These are phyloP conservation scores for Episyrphus balteatus DNA, from an alignment of 1,140 invertebrate genomes.

Conservation along the genomic window DNA sequence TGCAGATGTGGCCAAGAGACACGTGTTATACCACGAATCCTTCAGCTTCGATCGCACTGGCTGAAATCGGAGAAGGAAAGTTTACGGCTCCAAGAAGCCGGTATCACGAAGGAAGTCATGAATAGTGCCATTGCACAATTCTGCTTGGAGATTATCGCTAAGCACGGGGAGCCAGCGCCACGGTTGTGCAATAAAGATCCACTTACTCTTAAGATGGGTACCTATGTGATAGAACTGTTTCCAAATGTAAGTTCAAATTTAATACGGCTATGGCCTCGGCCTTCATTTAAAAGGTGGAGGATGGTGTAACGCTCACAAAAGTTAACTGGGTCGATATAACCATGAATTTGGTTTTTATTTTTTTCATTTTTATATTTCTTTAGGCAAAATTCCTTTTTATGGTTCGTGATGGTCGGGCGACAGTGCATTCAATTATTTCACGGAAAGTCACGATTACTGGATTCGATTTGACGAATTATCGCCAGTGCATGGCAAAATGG, in stretches of 20 bases:
- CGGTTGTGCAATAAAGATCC: conserved; percentile 98
- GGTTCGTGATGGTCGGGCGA: conserved; percentile 93
- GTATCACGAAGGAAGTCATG: conserved; percentile 80
- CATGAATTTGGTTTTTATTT: conserved; percentile 39
- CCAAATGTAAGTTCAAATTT: conserved; percentile 45
- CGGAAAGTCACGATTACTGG: conserved; percentile 96
- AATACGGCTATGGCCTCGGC: too few relatives aligned
- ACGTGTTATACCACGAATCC: conserved; percentile 85
- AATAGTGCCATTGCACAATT: conserved; percentile 94
- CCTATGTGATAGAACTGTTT: conserved; percentile 66
- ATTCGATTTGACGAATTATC: conserved; percentile 87
- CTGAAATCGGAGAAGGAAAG: conserved; percentile 83
- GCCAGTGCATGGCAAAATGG: conserved; percentile 92
- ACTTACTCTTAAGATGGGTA: conserved; percentile 89
- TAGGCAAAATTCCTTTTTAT: conserved; percentile 92
- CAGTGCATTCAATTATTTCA: conserved; percentile 96
- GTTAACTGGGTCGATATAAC: conserved; percentile 39
- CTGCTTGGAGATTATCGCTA: conserved; percentile 90
- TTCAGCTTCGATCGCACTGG: conserved; percentile 89
- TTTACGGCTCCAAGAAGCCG: conserved; percentile 81
- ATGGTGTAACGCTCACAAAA: too few relatives aligned
- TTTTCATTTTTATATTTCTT: conserved; percentile 41
- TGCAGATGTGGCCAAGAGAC: conserved; percentile 94
- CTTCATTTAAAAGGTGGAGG: too few relatives aligned
- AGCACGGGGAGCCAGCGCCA: conserved; percentile 87